phyloP scores from a whole-genome alignment of 2,113 vertebrate species.

The Opisthocomus hoazin region DNA sequence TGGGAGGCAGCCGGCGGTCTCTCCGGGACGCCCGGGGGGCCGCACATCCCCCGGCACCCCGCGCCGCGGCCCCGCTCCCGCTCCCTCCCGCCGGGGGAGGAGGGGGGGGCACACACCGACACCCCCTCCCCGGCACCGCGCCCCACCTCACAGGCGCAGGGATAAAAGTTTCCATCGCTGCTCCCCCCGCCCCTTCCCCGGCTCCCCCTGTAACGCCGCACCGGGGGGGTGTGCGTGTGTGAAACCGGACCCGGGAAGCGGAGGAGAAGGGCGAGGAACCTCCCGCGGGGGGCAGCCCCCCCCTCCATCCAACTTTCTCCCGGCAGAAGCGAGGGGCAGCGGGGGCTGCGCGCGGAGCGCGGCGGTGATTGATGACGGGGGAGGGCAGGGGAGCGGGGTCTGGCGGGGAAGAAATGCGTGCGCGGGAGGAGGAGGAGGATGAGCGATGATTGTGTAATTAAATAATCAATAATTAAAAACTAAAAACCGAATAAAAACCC shows the following conservation, averaged over 20 bases:
- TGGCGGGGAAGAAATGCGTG: slow-evolving; percentile 74
- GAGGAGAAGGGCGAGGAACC: too few species aligned
- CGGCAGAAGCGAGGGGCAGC: background rate
- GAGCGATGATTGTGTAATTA: slow-evolving; percentile 87
- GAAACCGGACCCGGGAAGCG: background rate
- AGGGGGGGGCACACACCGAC: background rate
- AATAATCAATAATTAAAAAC: too few species aligned
- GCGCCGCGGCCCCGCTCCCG: background rate
- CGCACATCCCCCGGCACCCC: background rate
- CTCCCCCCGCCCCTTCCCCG: fast-evolving
- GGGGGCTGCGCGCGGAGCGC: too few species aligned
- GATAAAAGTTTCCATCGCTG: background rate
- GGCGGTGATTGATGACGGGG: slow-evolving; percentile 36
- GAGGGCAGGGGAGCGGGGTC: slow-evolving; percentile 50
- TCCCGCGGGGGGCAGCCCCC: background rate
- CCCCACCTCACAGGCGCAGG: background rate
- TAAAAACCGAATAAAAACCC: too few species aligned
- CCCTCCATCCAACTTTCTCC: background rate
- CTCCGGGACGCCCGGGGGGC: background rate
- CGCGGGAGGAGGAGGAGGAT: slow-evolving; percentile 74
- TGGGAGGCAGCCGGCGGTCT: slow-evolving; percentile 54
- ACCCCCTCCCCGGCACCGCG: background rate
- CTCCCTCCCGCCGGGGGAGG: background rate
- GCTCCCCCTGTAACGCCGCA: background rate
- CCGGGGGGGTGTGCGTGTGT: too few species aligned